A percentile compares a stretch with the other conserved stretches of the same genome.
Conservation (phyloP, 1,140 invertebrate genomes). For the Cotesia vestalis region DNA sequence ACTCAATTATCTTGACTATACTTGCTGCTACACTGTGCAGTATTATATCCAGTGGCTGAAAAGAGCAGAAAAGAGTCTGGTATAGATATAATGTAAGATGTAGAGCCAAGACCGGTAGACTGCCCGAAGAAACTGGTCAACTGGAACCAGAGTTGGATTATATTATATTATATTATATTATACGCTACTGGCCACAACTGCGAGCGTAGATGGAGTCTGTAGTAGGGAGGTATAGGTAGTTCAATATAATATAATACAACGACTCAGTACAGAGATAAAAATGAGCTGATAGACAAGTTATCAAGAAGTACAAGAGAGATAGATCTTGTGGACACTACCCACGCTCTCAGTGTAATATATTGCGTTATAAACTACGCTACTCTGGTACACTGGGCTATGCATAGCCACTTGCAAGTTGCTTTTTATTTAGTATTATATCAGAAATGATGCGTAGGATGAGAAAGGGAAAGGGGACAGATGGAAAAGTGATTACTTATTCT, state of each 20-base stretch:
- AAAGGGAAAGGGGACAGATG: slow-evolving; percentile 47
- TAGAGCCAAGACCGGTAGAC: slow-evolving; percentile 32
- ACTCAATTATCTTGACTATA: neutral
- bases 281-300: neutral
- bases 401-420: no score
- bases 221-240: no score
- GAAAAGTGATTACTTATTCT: no score
- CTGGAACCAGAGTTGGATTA: slow-evolving; percentile 51
- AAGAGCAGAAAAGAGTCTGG: slow-evolving; percentile 1
- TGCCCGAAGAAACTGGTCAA: slow-evolving; percentile 51
- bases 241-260: neutral
- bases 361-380: slow-evolving; percentile 55
- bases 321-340: slow-evolving; percentile 47
- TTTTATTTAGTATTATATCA: neutral
- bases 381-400: neutral
- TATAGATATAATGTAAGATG: neutral
- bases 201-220: slow-evolving; percentile 6
- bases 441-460: slow-evolving; percentile 53
- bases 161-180: slow-evolving; percentile 29
- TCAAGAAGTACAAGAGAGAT: neutral
- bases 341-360: slow-evolving; percentile 55
- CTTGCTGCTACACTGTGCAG: slow-evolving; percentile 7
- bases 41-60: neutral
- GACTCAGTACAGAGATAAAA: neutral
- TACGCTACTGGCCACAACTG: slow-evolving; percentile 30